A percentile compares a stretch with the other conserved stretches of the same genome.
These are phyloP conservation scores for Ptychoptera contaminata DNA, from an alignment of 2,888 invertebrate species.

Conservation along the genomic window DNA sequence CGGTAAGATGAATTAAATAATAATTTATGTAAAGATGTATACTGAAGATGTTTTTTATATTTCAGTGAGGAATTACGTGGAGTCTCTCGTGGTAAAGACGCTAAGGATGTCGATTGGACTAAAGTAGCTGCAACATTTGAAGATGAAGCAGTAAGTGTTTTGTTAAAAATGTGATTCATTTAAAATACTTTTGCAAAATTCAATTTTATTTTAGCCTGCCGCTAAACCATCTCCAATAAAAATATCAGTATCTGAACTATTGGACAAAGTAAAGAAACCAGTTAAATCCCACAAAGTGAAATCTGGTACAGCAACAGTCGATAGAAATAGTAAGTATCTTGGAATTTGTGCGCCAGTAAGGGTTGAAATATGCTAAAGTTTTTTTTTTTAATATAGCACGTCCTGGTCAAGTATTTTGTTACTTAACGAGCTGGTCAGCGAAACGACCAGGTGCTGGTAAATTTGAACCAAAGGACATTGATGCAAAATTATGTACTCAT, in stretches of 20 bases:
- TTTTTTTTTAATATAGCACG: conserved; percentile 41
- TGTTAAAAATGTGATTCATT: neutral
- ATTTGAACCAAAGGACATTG: conserved; percentile 79
- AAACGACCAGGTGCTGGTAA: conserved; percentile 79
- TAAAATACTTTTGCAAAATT: neutral
- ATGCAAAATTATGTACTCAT: conserved; percentile 82
- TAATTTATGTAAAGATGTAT: neutral
- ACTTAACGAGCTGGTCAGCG: conserved; percentile 91
- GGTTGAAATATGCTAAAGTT: neutral
- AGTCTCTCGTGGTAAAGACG: conserved; percentile 64
- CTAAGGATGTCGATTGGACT: conserved; percentile 76
- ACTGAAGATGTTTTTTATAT: neutral
- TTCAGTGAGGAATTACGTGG: conserved; percentile 61
- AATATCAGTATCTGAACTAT: conserved; percentile 56
- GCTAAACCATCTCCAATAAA: conserved; percentile 63
- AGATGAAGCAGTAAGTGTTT: conserved; percentile 19
- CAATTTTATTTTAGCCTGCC: conserved; percentile 34
- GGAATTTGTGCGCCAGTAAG: neutral
- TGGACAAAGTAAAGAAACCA: conserved; percentile 53
- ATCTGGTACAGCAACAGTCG: conserved; percentile 32
- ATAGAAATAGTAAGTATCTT: conserved; percentile 44
- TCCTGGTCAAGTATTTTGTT: conserved; percentile 80
- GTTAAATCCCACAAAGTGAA: conserved; percentile 41
- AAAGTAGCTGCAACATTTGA: conserved; percentile 51
- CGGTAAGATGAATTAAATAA: conserved; percentile 33